Evolutionary conservation across 2,113 vertebrate genomes (phyloP).

Genomic region (Lucifuga dentata): DNA sequence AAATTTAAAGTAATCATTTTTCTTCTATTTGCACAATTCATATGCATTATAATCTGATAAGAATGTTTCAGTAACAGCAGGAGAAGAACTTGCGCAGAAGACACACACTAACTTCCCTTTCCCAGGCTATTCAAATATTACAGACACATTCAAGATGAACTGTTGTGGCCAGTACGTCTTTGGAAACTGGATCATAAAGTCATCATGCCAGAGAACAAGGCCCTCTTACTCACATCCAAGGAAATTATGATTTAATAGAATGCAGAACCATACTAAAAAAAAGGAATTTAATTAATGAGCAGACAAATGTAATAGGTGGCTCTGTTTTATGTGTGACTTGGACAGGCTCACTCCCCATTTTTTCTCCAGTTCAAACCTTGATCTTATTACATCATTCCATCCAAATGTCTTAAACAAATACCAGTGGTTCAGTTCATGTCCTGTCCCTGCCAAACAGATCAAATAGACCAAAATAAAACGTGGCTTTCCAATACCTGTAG

Average conservation of each 20-base stretch:
- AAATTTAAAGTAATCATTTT: constrained; percentile 50
- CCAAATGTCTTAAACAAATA: constrained; percentile 68
- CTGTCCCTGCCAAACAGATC: constrained; percentile 60
- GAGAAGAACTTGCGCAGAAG: constrained; percentile 48
- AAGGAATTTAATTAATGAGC: constrained; percentile 42
- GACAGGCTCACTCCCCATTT: constrained; percentile 30
- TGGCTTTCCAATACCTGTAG: constrained; percentile 48
- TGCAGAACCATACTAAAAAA: constrained; percentile 38
- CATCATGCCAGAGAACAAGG: constrained; percentile 65
- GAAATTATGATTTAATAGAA: constrained; percentile 64
- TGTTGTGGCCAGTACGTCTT: constrained; percentile 58
- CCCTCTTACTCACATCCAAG: constrained; percentile 50
- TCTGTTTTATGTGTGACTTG: constrained; percentile 66
- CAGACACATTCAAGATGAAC: constrained; percentile 43
- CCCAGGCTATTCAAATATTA: constrained; percentile 51
- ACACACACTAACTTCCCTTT: constrained; percentile 55
- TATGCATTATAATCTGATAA: constrained; percentile 58
- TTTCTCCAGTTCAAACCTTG: constrained; percentile 53
- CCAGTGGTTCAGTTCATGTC: constrained; percentile 61
- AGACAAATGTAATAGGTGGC: constrained; percentile 53
- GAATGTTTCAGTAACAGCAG: constrained; percentile 48
- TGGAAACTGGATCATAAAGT: constrained; percentile 65
- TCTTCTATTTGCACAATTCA: constrained; percentile 58
- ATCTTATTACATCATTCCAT: constrained; percentile 68
- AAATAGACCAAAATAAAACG: constrained; percentile 35